These are phyloP conservation scores for Dasypogon diadema DNA, from an alignment of 2,888 invertebrate genomes.

Conservation along the genomic window DNA sequence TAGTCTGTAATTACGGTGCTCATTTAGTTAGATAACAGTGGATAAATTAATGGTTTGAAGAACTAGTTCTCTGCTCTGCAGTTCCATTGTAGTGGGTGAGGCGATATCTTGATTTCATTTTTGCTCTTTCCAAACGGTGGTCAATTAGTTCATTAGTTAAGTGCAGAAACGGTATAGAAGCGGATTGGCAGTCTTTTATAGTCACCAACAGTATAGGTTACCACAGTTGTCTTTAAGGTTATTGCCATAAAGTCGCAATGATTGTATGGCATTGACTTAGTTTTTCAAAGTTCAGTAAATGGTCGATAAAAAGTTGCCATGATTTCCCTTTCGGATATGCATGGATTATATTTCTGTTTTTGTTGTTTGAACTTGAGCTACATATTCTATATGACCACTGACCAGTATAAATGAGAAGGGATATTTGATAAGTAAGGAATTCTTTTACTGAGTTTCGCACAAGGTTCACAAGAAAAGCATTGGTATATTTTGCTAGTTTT, in stretches of 20 bases:
- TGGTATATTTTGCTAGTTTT: too few relatives aligned
- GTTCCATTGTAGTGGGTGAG: background rate
- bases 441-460: too few relatives aligned
- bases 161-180: background rate
- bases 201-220: background rate
- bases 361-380: background rate
- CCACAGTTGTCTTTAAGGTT: slow-evolving; percentile 32
- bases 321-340: background rate
- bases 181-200: slow-evolving; percentile 9
- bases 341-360: background rate
- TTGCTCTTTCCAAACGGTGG: background rate
- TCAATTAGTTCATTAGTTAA: background rate
- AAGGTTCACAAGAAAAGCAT: too few relatives aligned
- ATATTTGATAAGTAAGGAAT: too few relatives aligned
- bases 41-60: background rate
- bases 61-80: background rate
- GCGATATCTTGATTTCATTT: background rate
- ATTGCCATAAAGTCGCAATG: slow-evolving; percentile 26
- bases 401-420: too few relatives aligned
- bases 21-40: background rate
- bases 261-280: slow-evolving; percentile 26
- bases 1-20: too few relatives aligned
- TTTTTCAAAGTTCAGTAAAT: slow-evolving; percentile 24
- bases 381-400: too few relatives aligned
- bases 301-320: background rate